Evolutionary conservation across 2,113 vertebrate genomes (phyloP), one percentile per base, ranked within the genome.

Genomic region (Brachyistius frenatus): DNA sequence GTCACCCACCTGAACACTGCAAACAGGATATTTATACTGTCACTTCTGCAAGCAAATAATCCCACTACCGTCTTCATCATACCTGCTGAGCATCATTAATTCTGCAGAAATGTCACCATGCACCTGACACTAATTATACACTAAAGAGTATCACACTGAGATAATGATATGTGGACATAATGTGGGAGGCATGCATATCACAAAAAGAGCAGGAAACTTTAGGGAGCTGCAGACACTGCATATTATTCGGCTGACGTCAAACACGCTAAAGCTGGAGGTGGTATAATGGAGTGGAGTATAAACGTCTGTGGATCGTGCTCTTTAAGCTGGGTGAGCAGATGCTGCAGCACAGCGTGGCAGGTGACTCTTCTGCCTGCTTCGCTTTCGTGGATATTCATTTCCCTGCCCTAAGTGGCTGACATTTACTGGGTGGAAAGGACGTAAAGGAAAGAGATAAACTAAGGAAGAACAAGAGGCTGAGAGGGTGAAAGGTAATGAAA

Each of bases 131-230:
- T 92, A 90, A 92, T 92, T 80, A 90, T 64, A 84, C 72, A 63
- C 54, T n/a, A 23, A 30, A 69, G 64, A 37, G 53, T 60, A 54
- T 89, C 81, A 85, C 37, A 41, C 83, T 78, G 83, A 46, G 85
- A 88, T 88, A 86, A 89, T 88, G 56, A 82, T 87, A 76, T 87
- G 77, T 84, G 82, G 82, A 86, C 78, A 68, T 23, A 67, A 73
- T 30, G 85, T 78, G 60, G 75, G 79, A 67, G 87, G 82, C 37
- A 56, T 53, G 54, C 37, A 62, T 66, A 54, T 62, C 7, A 80
- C 39, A 11, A 64, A 83, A 62, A 65, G 11, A 49, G 3, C 32
- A 5, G 23, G 44, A 52, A 84, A 76, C 61, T 85, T 77, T 85
- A 6, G 52, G 73, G 57, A 81, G 55, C 37, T 70, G 54, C 47